Evolutionary conservation across 2,797 vertebrate genomes (phyloP).

Genomic region (Bryconaethiops microstoma): DNA sequence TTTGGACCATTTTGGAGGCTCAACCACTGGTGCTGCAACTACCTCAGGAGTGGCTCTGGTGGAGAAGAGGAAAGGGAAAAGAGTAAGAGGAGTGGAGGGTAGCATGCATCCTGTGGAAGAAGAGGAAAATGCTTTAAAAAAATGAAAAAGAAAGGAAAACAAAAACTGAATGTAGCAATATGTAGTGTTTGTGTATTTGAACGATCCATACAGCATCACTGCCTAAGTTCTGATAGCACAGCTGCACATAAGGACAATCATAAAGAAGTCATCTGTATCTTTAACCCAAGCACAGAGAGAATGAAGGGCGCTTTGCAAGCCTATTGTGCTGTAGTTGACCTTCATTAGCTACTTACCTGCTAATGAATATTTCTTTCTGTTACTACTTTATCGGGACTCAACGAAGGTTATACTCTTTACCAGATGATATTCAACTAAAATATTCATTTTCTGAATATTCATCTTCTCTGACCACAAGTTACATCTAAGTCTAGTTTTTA

Average conservation of each 20-base stretch:
- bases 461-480: no score
- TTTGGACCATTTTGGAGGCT: conserved; percentile 63
- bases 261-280: not conserved
- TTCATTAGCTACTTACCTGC: not conserved
- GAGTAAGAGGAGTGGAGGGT: conserved; percentile 56
- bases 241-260: not conserved
- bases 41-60: conserved; percentile 73
- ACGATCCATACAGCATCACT: not conserved
- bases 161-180: not conserved
- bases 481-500: no score
- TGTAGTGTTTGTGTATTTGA: not conserved
- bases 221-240: not conserved
- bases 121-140: conserved; percentile 54
- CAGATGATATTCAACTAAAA: not conserved
- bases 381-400: not conserved
- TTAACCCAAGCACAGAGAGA: not conserved
- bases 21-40: conserved; percentile 57
- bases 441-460: no score
- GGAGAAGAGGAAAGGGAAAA: conserved; percentile 72
- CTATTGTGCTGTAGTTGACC: not conserved
- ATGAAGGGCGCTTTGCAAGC: not conserved
- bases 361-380: not conserved
- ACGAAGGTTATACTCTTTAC: not conserved
- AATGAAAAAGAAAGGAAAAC: conserved; percentile 2
- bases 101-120: conserved; percentile 49